phyloP scores from a whole-genome alignment of 2,888 invertebrate species.

The Plagodis pulveraria region DNA sequence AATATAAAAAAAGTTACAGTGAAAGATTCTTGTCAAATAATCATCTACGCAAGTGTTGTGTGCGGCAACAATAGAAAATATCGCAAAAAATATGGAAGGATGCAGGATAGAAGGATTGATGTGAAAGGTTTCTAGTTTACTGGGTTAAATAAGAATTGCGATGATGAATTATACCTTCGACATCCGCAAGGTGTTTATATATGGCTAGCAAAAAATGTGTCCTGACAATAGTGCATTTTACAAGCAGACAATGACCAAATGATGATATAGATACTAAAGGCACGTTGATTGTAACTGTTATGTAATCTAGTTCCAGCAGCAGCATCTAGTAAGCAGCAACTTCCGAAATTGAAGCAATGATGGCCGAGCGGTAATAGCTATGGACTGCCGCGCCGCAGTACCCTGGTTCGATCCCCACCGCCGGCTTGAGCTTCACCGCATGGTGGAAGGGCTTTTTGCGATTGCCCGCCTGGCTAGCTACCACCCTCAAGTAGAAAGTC shows the following conservation, averaged over 20 bases:
- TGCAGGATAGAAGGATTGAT: conserved; percentile 59
- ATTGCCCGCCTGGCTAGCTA: too few relatives aligned
- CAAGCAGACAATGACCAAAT: neutral
- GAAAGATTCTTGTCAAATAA: conserved; percentile 73
- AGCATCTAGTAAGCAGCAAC: too few relatives aligned
- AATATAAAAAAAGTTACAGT: conserved; percentile 47
- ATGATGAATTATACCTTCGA: conserved; percentile 45
- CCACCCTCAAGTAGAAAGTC: too few relatives aligned
- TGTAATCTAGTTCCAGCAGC: too few relatives aligned
- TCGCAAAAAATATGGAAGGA: conserved; percentile 46
- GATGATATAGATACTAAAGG: neutral
- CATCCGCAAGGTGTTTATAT: conserved; percentile 62
- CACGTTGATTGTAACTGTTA: too few relatives aligned
- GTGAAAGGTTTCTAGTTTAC: conserved; percentile 48
- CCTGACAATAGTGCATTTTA: conserved; percentile 20
- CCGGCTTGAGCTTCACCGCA: too few relatives aligned
- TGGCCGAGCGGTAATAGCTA: too few relatives aligned
- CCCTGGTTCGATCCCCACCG: too few relatives aligned
- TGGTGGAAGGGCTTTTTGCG: too few relatives aligned
- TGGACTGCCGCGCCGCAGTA: too few relatives aligned
- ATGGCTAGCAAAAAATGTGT: conserved; percentile 21
- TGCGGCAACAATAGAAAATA: conserved; percentile 48
- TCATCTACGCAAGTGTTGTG: conserved; percentile 70
- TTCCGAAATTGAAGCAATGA: too few relatives aligned
- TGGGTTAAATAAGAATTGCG: conserved; percentile 48